Evolutionary conservation across 2,797 vertebrate species (phyloP).

Genomic region (Sciaenops ocellatus): DNA sequence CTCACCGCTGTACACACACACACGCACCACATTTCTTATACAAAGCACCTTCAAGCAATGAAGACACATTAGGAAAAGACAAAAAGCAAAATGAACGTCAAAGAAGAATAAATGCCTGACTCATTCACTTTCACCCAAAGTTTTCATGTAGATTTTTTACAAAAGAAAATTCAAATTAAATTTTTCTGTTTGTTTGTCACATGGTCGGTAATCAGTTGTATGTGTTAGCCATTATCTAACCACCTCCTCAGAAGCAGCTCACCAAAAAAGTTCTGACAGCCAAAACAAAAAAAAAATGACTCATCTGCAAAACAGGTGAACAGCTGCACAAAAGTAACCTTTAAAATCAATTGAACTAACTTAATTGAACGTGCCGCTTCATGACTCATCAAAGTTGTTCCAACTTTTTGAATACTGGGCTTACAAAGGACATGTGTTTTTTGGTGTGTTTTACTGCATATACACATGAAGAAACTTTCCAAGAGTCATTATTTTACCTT

Average conservation of each 20-base stretch:
- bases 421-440: background rate
- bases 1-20: slow-evolving; percentile 78
- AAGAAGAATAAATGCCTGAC: slow-evolving; percentile 5
- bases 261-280: background rate
- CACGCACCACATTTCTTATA: background rate
- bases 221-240: background rate
- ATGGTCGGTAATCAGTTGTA: background rate
- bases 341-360: background rate
- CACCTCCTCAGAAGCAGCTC: slow-evolving; percentile 15
- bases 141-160: background rate
- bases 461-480: background rate
- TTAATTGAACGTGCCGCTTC: background rate
- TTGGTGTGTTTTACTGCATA: background rate
- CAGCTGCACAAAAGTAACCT: slow-evolving; percentile 9
- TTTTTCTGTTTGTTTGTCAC: background rate
- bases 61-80: background rate
- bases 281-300: slow-evolving; percentile 26
- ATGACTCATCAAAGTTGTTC: background rate
- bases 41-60: background rate
- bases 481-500: background rate
- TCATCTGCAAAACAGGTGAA: slow-evolving; percentile 30
- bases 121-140: slow-evolving; percentile 22
- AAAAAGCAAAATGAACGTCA: background rate
- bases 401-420: background rate
- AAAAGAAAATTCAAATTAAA: slow-evolving; percentile 6